These are phyloP conservation scores for Pteria penguin DNA, from an alignment of 2,888 invertebrate species.

Conservation along the genomic window DNA sequence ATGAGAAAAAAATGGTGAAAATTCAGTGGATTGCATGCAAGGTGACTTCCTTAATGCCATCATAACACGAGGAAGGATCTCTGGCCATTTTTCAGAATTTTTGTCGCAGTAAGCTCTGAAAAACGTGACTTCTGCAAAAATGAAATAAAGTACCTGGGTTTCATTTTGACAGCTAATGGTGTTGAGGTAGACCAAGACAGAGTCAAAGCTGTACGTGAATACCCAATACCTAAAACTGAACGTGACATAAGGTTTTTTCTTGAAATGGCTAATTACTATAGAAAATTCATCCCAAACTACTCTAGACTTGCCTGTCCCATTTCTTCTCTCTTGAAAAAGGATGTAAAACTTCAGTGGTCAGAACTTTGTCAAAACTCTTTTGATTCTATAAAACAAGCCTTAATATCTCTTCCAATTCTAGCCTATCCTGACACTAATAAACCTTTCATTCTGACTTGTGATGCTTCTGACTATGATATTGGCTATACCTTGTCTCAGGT, in stretches of 20 bases:
- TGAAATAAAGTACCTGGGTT: constrained; percentile 44
- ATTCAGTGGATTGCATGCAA: constrained; percentile 17
- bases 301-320: too few relatives aligned
- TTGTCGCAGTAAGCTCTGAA: constrained; percentile 44
- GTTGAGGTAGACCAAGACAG: constrained; percentile 41
- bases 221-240: constrained; percentile 32
- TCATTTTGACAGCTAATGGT: constrained; percentile 40
- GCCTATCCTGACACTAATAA: too few relatives aligned
- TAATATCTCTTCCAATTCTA: too few relatives aligned
- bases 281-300: too few relatives aligned
- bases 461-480: not conserved
- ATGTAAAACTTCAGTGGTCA: too few relatives aligned
- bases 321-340: too few relatives aligned
- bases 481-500: not conserved
- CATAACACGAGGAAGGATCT: constrained; percentile 41
- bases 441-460: not conserved
- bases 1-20: constrained; percentile 22
- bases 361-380: too few relatives aligned
- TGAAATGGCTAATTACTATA: constrained; percentile 47
- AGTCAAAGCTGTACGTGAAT: constrained; percentile 16
- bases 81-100: constrained; percentile 46
- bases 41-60: constrained; percentile 46
- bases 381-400: too few relatives aligned
- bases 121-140: too few relatives aligned
- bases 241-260: constrained; percentile 41